These are phyloP conservation scores for Ophthalmolycus amberensis DNA, from an alignment of 2,113 vertebrate species.

Conservation along the genomic window DNA sequence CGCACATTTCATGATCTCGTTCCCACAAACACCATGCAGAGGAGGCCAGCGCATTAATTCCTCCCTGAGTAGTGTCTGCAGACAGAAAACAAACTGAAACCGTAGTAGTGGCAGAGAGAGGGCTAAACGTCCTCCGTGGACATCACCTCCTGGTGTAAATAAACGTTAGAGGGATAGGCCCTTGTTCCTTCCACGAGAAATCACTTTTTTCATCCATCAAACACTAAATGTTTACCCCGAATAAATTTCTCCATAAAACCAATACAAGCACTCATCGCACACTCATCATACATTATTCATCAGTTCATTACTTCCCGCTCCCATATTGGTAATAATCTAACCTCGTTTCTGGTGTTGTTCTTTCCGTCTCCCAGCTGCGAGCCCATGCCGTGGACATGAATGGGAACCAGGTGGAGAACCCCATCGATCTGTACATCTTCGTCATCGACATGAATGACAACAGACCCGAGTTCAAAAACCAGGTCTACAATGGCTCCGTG, in stretches of 20 bases:
- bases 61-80: not conserved
- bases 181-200: not conserved
- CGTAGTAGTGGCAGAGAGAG: not conserved
- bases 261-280: not conserved
- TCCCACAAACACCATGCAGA: not conserved
- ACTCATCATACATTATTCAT: constrained; percentile 2
- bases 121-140: not conserved
- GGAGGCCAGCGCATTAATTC: not conserved
- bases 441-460: constrained; percentile 99
- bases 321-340: not conserved
- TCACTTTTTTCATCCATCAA: not conserved
- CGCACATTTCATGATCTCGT: not conserved
- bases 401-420: constrained; percentile 98
- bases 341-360: constrained; percentile 1
- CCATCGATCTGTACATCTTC: constrained; percentile 98
- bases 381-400: constrained; percentile 99
- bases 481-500: constrained; percentile 97
- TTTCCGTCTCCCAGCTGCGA: constrained; percentile 84
- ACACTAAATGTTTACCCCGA: not conserved
- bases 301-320: not conserved
- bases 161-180: not conserved
- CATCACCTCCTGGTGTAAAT: not conserved
- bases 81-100: not conserved
- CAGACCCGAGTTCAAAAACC: constrained; percentile 94
- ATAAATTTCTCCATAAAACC: not conserved